A percentile compares a stretch with the other conserved stretches of the same genome.
phyloP scores from a whole-genome alignment of 2,797 vertebrate species.

The Phrynocephalus vlangalii region DNA sequence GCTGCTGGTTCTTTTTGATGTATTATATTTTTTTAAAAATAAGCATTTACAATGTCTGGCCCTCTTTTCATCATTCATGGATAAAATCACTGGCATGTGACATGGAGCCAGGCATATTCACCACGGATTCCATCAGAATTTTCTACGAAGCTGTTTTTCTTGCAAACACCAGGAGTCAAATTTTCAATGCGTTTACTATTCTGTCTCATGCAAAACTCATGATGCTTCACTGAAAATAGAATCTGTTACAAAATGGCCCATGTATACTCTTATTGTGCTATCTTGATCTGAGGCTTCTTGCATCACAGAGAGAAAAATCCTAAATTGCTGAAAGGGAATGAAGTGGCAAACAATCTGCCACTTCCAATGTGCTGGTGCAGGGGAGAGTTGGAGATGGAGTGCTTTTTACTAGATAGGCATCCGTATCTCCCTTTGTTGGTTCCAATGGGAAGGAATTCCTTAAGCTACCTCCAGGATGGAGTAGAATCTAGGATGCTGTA shows the following conservation, averaged over 20 bases:
- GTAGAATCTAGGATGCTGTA: neutral
- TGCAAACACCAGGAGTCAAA: conserved; percentile 36
- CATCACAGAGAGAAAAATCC: neutral
- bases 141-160: conserved; percentile 15
- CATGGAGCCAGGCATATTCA: conserved; percentile 56
- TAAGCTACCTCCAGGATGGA: neutral
- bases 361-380: neutral
- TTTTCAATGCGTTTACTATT: conserved; percentile 41
- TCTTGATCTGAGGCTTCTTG: conserved; percentile 21
- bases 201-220: conserved; percentile 35
- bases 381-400: neutral
- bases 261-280: neutral
- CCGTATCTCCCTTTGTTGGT: neutral
- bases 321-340: neutral
- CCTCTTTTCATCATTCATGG: conserved; percentile 66
- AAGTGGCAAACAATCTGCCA: neutral
- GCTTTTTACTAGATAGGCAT: neutral
- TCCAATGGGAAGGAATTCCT: neutral
- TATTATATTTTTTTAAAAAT: conserved; percentile 71
- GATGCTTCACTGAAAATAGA: neutral
- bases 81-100: conserved; percentile 70
- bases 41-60: conserved; percentile 58
- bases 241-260: neutral
- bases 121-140: conserved; percentile 35
- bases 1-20: conserved; percentile 71